phyloP scores from a whole-genome alignment of 53 echinoderm and acorn worm genomes.

The Holothuria leucospilota region DNA sequence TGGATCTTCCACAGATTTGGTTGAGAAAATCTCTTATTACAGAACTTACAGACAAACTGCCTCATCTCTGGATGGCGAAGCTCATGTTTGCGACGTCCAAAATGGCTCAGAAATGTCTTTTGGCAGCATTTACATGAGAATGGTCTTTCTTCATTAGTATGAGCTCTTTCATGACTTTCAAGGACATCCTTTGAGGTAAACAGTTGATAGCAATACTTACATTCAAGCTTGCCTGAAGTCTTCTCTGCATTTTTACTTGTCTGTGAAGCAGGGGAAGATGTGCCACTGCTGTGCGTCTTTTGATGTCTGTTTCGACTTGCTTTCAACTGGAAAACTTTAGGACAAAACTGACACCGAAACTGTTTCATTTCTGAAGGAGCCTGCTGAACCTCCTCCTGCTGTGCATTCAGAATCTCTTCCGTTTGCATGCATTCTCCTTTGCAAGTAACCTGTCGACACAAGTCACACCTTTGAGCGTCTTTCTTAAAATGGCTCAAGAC shows the following conservation, averaged over 20 bases:
- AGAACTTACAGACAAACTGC: slow-evolving; percentile 26
- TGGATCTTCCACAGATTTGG: slow-evolving; percentile 24
- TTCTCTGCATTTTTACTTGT: background rate
- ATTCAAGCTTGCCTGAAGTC: background rate
- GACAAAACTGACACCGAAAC: slow-evolving; percentile 15
- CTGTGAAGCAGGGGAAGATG: background rate
- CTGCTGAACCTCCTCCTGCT: background rate
- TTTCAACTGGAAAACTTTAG: slow-evolving; percentile 6
- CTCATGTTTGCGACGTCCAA: slow-evolving; percentile 22
- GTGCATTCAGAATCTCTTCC: slow-evolving; percentile 21
- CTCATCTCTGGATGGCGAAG: slow-evolving; percentile 44
- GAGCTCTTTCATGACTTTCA: background rate
- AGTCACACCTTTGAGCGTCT: slow-evolving; percentile 34
- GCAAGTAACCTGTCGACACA: slow-evolving; percentile 38
- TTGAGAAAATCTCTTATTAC: slow-evolving; percentile 37
- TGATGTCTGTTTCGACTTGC: slow-evolving; percentile 33
- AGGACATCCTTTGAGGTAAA: background rate
- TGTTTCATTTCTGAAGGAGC: background rate
- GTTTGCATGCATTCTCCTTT: slow-evolving; percentile 39
- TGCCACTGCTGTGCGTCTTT: background rate
- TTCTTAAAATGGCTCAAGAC: slow-evolving; percentile 41
- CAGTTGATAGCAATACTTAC: slow-evolving; percentile 35
- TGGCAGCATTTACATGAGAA: slow-evolving; percentile 32
- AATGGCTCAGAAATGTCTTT: slow-evolving; percentile 26
- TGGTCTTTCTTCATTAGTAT: slow-evolving; percentile 7